phyloP scores from a whole-genome alignment of 1,140 invertebrate species.

The Heliconius nattereri region DNA sequence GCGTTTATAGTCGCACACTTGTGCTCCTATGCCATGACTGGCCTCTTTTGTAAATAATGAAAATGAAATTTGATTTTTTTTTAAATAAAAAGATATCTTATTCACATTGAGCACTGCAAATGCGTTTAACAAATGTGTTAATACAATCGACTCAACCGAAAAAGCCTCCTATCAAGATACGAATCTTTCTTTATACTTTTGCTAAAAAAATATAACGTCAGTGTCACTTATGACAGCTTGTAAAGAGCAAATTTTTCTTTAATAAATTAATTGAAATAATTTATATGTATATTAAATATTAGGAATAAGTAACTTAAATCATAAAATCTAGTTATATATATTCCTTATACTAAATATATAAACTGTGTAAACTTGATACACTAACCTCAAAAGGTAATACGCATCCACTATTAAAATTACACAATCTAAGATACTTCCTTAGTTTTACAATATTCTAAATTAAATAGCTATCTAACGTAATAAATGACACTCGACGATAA shows the following conservation, averaged over 20 bases:
- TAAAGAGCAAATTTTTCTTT: not conserved
- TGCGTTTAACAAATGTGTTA: too few species aligned
- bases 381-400: conserved; percentile 12
- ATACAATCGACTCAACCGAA: not conserved
- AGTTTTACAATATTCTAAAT: not conserved
- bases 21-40: too few species aligned
- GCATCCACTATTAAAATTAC: conserved; percentile 14
- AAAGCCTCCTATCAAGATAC: not conserved
- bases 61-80: too few species aligned
- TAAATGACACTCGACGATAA: conserved; percentile 9
- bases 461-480: conserved; percentile 1
- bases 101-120: too few species aligned
- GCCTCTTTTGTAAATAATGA: too few species aligned
- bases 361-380: not conserved
- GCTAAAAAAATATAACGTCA: not conserved
- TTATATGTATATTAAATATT: not conserved
- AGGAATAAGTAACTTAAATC: not conserved
- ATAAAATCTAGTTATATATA: not conserved
- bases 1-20: too few species aligned
- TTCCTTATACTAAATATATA: not conserved
- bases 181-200: not conserved
- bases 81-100: too few species aligned
- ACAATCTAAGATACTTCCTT: conserved; percentile 17
- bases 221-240: not conserved
- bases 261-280: not conserved